Evolutionary conservation across 1,140 invertebrate genomes (phyloP), one percentile per base, ranked within the genome.

Genomic region (Rhopalosiphum padi): DNA sequence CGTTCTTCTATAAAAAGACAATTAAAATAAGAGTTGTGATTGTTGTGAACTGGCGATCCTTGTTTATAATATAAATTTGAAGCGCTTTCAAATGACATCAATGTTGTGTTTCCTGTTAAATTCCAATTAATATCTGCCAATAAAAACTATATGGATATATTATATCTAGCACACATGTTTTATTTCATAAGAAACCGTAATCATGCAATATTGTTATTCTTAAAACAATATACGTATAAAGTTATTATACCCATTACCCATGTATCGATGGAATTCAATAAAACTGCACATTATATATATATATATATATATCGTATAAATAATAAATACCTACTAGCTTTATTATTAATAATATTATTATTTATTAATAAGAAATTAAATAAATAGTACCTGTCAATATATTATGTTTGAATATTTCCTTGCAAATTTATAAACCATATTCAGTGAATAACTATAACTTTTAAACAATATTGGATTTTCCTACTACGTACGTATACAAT

Each of bases 41-140:
- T 41, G 41, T 41, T 41, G 41, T 15, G 60, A 77, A 77, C 60
- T 77, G 60, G 60, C 30, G 11, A 60, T 60, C 55, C 55, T 60
- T 60, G n/a, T 77, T 77, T 77, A n/a, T n/a, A 30, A 77, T n/a
- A 77, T n/a, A 77, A 4, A 77, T 35, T n/a, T n/a, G 60, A 77
- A 77, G 60, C 60, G n/a, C n/a, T 77, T 77, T 30, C 60, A n/a
- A 77, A 15, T n/a, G 30, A 77, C n/a, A n/a, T n/a, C 0, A 6
- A 77, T n/a, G 60, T 77, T 35, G 30, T 77, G 30, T 77, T 18
- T 77, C 60, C 30, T 77, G n/a, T 77, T 77, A n/a, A 77, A 77
- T 77, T 77, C 60, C 60, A 77, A 77, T 77, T 77, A 77, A 77
- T 77, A 77, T n/a, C 60, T 77, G 15, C 30, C 60, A 77, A 77